A percentile compares a stretch with the other conserved stretches of the same genome.
These are phyloP conservation scores for Globia sparganii DNA, from an alignment of 2,888 invertebrate species.

Conservation along the genomic window DNA sequence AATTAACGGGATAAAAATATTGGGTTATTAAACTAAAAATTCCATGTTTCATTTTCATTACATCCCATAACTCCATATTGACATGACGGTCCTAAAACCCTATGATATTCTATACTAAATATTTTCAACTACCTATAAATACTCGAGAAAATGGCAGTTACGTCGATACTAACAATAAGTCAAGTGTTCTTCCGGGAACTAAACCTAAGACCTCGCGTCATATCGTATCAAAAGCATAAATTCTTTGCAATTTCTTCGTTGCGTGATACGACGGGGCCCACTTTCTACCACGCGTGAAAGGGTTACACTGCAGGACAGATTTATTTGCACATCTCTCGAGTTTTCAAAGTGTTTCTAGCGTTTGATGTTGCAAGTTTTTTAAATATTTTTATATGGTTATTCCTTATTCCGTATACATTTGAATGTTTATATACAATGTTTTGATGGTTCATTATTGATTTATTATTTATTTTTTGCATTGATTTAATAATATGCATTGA, in stretches of 20 bases:
- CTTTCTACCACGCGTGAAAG: slow-evolving; percentile 90
- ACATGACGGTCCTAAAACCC: slow-evolving; percentile 16
- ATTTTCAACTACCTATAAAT: slow-evolving; percentile 50
- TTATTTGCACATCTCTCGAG: slow-evolving; percentile 42
- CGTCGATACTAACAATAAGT: slow-evolving; percentile 68
- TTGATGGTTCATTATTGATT: too few species aligned
- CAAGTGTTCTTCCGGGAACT: slow-evolving; percentile 74
- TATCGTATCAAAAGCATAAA: slow-evolving; percentile 88
- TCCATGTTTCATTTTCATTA: neutral
- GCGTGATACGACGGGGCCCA: slow-evolving; percentile 87
- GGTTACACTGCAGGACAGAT: slow-evolving; percentile 76
- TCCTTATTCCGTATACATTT: neutral
- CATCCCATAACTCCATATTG: slow-evolving; percentile 6
- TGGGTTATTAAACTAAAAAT: neutral
- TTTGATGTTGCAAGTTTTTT: neutral
- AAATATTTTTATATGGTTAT: neutral
- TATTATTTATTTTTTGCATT: too few species aligned
- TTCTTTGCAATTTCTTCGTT: slow-evolving; percentile 90
- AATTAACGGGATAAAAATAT: slow-evolving; percentile 3
- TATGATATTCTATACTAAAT: slow-evolving; percentile 26
- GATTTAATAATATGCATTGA: too few species aligned
- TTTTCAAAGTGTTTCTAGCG: neutral
- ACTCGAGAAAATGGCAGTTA: slow-evolving; percentile 52
- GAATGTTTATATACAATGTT: too few species aligned
- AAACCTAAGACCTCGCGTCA: slow-evolving; percentile 81